Evolutionary conservation across 2,888 invertebrate species (phyloP).

Genomic region (Pristionchus mayeri): DNA sequence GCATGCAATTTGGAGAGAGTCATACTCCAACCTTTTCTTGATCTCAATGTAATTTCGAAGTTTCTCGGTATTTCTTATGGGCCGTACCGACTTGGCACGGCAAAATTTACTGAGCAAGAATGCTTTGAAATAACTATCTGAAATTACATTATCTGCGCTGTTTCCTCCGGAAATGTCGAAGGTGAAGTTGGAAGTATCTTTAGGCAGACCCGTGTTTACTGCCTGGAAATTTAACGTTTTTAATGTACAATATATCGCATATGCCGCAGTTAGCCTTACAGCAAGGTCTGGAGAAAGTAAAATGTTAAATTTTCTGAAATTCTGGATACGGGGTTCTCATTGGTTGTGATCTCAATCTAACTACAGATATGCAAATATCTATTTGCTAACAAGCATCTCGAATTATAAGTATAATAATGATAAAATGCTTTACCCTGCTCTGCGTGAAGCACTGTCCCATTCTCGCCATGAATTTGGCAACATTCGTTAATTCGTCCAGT

Average conservation of each 20-base stretch:
- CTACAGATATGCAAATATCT: too few species aligned
- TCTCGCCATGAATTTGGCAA: slow-evolving; percentile 77
- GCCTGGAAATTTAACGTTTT: not conserved
- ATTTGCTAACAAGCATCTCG: not conserved
- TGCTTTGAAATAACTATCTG: not conserved
- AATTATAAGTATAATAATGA: not conserved
- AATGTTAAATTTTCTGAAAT: too few species aligned
- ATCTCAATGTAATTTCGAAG: too few species aligned
- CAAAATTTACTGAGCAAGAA: not conserved
- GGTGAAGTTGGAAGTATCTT: slow-evolving; percentile 49
- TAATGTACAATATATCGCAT: not conserved
- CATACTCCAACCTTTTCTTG: too few species aligned
- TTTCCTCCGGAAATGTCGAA: slow-evolving; percentile 62
- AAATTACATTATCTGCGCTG: not conserved
- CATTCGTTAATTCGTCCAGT: slow-evolving; percentile 67
- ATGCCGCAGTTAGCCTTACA: not conserved
- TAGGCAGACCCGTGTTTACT: slow-evolving; percentile 16
- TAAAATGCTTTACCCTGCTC: slow-evolving; percentile 52
- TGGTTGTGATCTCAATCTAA: too few species aligned
- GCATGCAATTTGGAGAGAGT: slow-evolving; percentile 54
- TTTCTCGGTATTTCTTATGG: too few species aligned
- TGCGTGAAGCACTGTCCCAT: slow-evolving; percentile 77
- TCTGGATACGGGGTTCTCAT: too few species aligned
- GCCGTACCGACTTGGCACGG: too few species aligned
- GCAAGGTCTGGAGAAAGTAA: too few species aligned